Evolutionary conservation across 1,140 invertebrate genomes (phyloP).

Genomic region (Pseudobourletiella spinata): DNA sequence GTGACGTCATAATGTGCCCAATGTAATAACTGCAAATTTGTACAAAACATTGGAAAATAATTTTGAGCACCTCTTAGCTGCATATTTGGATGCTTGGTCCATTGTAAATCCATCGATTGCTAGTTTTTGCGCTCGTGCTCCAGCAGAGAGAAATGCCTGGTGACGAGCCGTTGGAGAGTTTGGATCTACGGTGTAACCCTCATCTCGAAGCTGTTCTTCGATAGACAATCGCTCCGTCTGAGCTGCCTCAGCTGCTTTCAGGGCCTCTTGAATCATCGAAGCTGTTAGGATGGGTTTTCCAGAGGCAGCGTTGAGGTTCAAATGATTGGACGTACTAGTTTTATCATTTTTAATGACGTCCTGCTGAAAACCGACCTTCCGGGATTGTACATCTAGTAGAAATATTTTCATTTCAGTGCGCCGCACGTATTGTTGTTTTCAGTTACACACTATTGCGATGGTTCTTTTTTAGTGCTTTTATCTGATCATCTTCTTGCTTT

Average conservation of each 20-base stretch:
- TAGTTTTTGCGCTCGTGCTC: neutral
- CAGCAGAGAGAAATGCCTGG: neutral
- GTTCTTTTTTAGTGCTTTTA: neutral
- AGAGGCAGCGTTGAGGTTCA: neutral
- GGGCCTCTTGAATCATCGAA: neutral
- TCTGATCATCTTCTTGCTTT: neutral
- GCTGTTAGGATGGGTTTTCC: no score
- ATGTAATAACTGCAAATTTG: neutral
- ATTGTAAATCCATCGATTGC: neutral
- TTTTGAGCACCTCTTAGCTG: slow-evolving; percentile 1
- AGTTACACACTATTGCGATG: neutral
- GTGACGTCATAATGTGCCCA: neutral
- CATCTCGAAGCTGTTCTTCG: neutral
- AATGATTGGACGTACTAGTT: neutral
- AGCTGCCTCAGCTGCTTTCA: neutral
- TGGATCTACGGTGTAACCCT: neutral
- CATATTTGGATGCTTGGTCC: slow-evolving; percentile 10
- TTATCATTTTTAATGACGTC: neutral
- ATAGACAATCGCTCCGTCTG: neutral
- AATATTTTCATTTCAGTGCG: neutral
- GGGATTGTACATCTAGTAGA: neutral
- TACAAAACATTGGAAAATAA: neutral
- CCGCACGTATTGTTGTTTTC: neutral
- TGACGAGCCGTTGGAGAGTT: neutral
- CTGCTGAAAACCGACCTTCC: neutral